Evolutionary conservation across 1,140 invertebrate genomes (phyloP).

Genomic region (Papilio machaon): DNA sequence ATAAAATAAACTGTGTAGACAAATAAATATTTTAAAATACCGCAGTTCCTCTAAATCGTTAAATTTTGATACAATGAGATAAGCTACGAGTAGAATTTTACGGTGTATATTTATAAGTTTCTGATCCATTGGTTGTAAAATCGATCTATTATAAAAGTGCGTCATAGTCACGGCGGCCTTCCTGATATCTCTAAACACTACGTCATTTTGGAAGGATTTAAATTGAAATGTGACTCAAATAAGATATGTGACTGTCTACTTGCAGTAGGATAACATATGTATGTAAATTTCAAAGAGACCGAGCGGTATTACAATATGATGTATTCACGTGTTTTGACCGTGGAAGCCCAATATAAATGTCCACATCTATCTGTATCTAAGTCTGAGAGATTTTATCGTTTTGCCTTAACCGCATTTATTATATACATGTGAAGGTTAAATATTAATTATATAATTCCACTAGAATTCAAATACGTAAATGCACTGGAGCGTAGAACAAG

Average conservation of each 20-base stretch:
- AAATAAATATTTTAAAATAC: conserved; percentile 6
- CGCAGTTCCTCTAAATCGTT: neutral
- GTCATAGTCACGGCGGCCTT: conserved; percentile 60
- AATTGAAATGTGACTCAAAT: neutral
- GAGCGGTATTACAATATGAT: neutral
- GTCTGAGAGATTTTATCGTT: neutral
- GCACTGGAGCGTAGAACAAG: neutral
- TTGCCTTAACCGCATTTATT: neutral
- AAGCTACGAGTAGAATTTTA: conserved; percentile 55
- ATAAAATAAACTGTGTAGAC: neutral
- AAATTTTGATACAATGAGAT: conserved; percentile 36
- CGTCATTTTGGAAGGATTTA: conserved; percentile 34
- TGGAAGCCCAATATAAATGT: neutral
- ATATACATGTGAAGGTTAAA: neutral
- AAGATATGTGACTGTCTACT: neutral
- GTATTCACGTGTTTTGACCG: no score
- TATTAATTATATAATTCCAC: neutral
- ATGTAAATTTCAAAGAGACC: neutral
- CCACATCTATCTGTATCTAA: no score
- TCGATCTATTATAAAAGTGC: conserved; percentile 59
- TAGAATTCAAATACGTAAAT: conserved; percentile 2
- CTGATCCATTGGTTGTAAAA: conserved; percentile 65
- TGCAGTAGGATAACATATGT: neutral
- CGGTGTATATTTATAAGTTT: conserved; percentile 72
- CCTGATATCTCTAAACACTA: conserved; percentile 45